These are phyloP conservation scores for Oplegnathus fasciatus DNA, from an alignment of 2,113 vertebrate species.

Conservation along the genomic window DNA sequence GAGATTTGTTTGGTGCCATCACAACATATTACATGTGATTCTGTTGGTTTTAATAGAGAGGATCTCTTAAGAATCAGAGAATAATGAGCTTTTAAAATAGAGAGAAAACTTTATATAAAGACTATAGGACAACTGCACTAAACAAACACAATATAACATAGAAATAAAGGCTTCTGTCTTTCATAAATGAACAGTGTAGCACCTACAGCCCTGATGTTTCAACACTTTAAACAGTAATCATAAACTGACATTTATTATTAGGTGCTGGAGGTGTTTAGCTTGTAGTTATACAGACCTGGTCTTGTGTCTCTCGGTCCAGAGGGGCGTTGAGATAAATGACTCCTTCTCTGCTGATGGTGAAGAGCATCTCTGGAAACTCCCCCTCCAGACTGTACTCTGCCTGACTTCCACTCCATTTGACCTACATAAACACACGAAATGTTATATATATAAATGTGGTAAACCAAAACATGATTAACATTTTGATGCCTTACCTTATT, in stretches of 20 bases:
- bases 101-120: background rate
- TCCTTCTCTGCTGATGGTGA: constrained; percentile 82
- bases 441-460: background rate
- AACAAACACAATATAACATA: background rate
- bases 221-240: background rate
- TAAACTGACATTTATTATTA: constrained; percentile 15
- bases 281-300: constrained; percentile 79
- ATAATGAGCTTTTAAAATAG: background rate
- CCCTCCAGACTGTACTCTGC: constrained; percentile 84
- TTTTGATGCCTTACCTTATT: background rate
- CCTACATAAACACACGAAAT: constrained; percentile 72
- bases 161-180: background rate
- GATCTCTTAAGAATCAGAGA: background rate
- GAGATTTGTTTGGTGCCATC: background rate
- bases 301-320: constrained; percentile 87
- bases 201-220: background rate
- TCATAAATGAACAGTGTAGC: background rate
- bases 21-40: background rate
- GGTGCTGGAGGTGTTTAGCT: constrained; percentile 41
- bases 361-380: constrained; percentile 84
- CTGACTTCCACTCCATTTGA: constrained; percentile 85
- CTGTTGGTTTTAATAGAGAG: background rate
- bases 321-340: constrained; percentile 85
- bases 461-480: background rate
- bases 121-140: background rate